Percentiles rank a stretch among this genome's conserved stretches.
Conservation (phyloP, 2,888 invertebrate genomes). For the Scaeva pyrastri region DNA sequence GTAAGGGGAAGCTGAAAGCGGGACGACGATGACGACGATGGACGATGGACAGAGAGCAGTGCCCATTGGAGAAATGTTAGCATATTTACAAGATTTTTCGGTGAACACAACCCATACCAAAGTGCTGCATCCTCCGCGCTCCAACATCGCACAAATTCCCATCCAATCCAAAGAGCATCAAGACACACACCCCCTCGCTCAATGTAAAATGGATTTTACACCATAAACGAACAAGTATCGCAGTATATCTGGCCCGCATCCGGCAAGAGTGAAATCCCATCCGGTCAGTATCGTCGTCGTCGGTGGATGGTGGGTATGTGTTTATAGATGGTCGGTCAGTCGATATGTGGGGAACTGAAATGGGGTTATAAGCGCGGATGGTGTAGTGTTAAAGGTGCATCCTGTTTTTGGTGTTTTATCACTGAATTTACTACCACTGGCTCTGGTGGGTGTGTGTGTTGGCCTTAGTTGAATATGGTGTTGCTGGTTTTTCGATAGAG, state of each 20-base stretch:
- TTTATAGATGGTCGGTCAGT: not conserved
- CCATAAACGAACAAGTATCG: conserved; percentile 45
- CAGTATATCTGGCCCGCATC: conserved; percentile 22
- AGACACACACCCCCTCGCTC: conserved; percentile 38
- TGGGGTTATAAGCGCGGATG: conserved; percentile 19
- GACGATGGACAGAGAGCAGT: not conserved
- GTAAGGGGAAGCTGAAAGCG: not conserved
- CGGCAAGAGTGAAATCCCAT: conserved; percentile 57
- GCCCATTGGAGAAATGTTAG: conserved; percentile 47
- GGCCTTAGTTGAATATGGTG: conserved; percentile 10
- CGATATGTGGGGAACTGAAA: not conserved
- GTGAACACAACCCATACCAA: conserved; percentile 29
- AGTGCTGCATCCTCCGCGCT: not conserved
- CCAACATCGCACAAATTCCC: not conserved
- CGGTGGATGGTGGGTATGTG: not conserved
- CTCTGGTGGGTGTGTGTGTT: not conserved
- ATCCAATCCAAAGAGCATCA: not conserved
- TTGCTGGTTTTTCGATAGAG: conserved; percentile 1
- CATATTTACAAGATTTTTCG: conserved; percentile 71
- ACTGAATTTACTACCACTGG: conserved; percentile 56
- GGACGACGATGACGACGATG: not conserved
- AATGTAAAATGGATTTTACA: conserved; percentile 65
- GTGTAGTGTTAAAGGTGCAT: conserved; percentile 57
- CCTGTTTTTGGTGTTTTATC: conserved; percentile 71
- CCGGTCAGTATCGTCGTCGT: conserved; percentile 26